Evolutionary conservation across 37 sponge, comb jelly and placozoan species (phyloP).

Genomic region (Chondrilla cf. caribensis): DNA sequence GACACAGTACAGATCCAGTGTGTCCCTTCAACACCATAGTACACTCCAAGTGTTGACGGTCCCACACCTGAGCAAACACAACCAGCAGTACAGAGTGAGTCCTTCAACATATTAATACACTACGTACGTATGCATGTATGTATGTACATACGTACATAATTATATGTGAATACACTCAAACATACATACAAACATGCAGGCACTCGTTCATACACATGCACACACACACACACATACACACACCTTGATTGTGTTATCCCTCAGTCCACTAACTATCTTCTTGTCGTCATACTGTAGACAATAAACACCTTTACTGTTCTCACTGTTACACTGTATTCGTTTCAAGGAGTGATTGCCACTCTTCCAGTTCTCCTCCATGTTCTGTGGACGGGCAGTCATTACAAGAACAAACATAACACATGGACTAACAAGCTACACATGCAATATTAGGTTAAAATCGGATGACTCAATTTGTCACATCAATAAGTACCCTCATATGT

Average conservation of each 20-base stretch:
- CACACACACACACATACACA: not conserved
- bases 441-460: too few species aligned
- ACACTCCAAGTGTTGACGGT: constrained; percentile 65
- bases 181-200: too few species aligned
- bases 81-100: too few species aligned
- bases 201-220: not conserved
- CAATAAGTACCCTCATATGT: too few species aligned
- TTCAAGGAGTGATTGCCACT: constrained; percentile 66
- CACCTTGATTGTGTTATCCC: constrained; percentile 98
- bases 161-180: too few species aligned
- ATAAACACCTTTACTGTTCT: constrained; percentile 98
- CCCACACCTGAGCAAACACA: constrained; percentile 78
- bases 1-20: constrained; percentile 95
- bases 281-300: constrained; percentile 98
- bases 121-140: too few species aligned
- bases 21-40: constrained; percentile 84
- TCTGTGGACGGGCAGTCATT: too few species aligned
- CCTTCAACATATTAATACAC: too few species aligned
- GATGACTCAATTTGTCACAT: too few species aligned
- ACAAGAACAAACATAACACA: too few species aligned
- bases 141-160: too few species aligned
- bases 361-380: constrained; percentile 89
- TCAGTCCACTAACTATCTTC: constrained; percentile 95
- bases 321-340: constrained; percentile 93
- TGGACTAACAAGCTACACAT: too few species aligned